Base-by-base conservation (phyloP, 30 jellyfish, hydroid and myxozoan species). In the Catostylus mosaicus region DNA sequence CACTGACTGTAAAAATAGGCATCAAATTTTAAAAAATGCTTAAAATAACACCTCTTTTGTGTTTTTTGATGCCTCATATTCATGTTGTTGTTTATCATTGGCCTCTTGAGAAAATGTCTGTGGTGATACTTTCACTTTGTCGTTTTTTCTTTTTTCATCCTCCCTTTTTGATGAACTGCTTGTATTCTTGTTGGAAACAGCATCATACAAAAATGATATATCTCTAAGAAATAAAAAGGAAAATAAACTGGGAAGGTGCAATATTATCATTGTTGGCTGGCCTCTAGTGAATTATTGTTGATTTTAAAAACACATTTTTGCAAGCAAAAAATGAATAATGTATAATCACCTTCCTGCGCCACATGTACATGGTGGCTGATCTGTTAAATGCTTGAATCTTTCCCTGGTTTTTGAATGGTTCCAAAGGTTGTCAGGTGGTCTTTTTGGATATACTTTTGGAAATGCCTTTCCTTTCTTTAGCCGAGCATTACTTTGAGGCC, bases 281-380 rank as follows among this genome's bases (percentile, higher is more conserved):
- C n/a, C n/a, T n/a, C n/a, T n/a, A n/a, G n/a, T n/a, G n/a, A n/a
- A n/a, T n/a, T n/a, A n/a, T n/a, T n/a, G n/a, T n/a, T n/a, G n/a
- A n/a, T n/a, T n/a, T n/a, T n/a, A 4, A 45, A 51, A 29, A 26
- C 14, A 8, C 54, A 23, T 12, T 7, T 29, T 34, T 23, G 32
- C 20, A 9, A 45, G 38, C 16, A 66, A 66, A 26, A 24, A n/a
- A n/a, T n/a, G n/a, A n/a, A 77, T 2, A 47, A 19, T 18, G 82
- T 1, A 63, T 19, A 23, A 31, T 11, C 78, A 91, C 98, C 98
- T 84, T 77, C 98, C 98, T 37, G 98, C 98, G 22, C 98, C 98
- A 78, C 98, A 91, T 18, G 79, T 83, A 69, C 98, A 91, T 14
- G 98, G 96, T 11, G 98, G 96, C 77, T 91, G 98, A 43, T 85